Base-by-base conservation (phyloP, 2,113 vertebrate genomes). In the Anser brachyrhynchus region DNA sequence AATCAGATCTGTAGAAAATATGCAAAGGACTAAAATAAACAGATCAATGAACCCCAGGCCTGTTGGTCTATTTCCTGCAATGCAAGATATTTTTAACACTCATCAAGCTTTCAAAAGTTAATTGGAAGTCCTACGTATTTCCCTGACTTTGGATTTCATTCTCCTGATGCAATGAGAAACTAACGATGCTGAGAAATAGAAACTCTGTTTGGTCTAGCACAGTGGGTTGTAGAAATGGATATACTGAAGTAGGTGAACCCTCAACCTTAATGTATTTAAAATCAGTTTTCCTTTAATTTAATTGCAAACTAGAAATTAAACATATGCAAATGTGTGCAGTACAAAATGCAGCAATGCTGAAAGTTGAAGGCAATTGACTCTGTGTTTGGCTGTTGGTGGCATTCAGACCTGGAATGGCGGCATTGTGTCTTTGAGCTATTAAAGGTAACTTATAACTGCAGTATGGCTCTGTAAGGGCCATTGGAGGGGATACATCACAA, bases 1-100 rank as follows among this genome's bases (percentile, higher is more conserved):
- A 96, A 93, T 95, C 87, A 95, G 84, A 59, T 94, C 55, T 95
- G 91, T 89, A 82, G 79, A 96, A 97, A 95, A 92, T 65, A 84
- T 57, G 92, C 81, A 92, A 90, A 93, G n/a, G 43, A 65, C 70
- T 92, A 85, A 95, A 95, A 65, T 44, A 95, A 89, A 72, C 83
- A 89, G 26, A 57, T 79, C 49, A 80, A 58, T 90, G 84, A 94
- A 72, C 52, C 9, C 0, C 69, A 35, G 74, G 79, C 51, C 57
- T 88, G 51, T 83, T 85, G 66, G 54, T 95, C 51, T 92, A 78
- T 94, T 95, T 96, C 92, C 91, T 96, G 91, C n/a, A 86, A 58
- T 59, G 61, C 55, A 35, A 51, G 77, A 81, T 89, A 84, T 87
- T 92, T 95, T 96, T 95, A 96, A 78, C 71, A 64, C 55, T 95